Base-by-base conservation (phyloP, 1,140 invertebrate genomes). In the Pteromalus puparum region DNA sequence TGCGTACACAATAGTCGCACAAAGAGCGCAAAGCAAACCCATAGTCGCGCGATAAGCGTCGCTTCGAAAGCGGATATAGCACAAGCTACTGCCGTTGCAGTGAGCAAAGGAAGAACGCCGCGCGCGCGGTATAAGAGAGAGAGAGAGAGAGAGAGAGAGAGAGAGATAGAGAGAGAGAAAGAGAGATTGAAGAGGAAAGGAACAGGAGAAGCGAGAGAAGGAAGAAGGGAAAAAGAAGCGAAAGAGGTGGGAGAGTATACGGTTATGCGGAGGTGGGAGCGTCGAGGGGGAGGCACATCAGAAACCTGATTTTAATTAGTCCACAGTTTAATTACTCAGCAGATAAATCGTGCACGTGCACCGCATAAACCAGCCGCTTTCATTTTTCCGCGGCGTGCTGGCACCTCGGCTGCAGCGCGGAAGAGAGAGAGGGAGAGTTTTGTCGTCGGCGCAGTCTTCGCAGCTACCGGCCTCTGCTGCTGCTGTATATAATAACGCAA, bases 251-350 rank as follows among this genome's bases (percentile, higher is more conserved):
- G 30, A 83, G 80, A 84, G 21, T 48, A 42, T 42, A 70, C 72
- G 85, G 53, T 21, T n/a, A 61, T 85, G 86, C 82, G 73, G 86
- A 78, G 82, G 48, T 38, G 82, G 83, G 75, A 21, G 68, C 21
- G 73, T 68, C 73, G 67, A 70, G 85, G 87, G 85, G 88, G 89
- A 88, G 90, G 91, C 91, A 92, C 92, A 93, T 93, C 91, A 92
- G 91, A 93, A 93, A 93, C 92, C 92, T 93, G 92, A 93, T 93
- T 93, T 93, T 93, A 93, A 93, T 93, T 93, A 93, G 92, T 93
- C 91, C 92, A 92, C 92, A 93, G 92, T 93, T 93, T 93, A 93
- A 93, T 93, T 93, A 93, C 92, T 93, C 90, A 91, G 91, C 91
- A 92, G 92, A 93, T 93, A 93, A 93, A 93, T 93, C 91, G 92